Conservation (phyloP, 2,797 vertebrate genomes). For the Lagorchestes hirsutus region DNA sequence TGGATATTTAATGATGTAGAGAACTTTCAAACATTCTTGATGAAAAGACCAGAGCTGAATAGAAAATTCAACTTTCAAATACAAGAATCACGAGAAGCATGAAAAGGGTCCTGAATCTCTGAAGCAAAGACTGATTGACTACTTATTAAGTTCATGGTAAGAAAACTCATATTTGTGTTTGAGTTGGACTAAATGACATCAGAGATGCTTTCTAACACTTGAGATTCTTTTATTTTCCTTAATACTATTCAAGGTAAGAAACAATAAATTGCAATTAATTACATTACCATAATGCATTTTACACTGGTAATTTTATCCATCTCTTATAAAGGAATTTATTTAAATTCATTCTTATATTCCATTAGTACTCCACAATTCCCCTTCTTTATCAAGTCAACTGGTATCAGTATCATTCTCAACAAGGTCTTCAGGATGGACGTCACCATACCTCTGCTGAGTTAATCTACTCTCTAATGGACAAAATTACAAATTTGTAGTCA, state of each 20-base stretch:
- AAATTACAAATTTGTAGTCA: background rate
- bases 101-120: background rate
- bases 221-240: background rate
- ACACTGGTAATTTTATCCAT: background rate
- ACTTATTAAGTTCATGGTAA: too few relatives aligned
- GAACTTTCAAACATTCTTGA: too few relatives aligned
- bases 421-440: background rate
- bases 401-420: background rate
- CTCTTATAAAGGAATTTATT: background rate
- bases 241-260: background rate
- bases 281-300: background rate
- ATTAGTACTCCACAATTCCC: background rate
- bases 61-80: too few relatives aligned
- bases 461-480: background rate
- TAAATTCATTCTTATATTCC: background rate
- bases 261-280: background rate
- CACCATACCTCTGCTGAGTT: background rate
- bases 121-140: background rate
- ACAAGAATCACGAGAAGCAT: too few relatives aligned
- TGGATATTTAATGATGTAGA: too few relatives aligned
- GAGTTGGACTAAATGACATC: background rate
- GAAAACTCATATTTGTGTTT: background rate
- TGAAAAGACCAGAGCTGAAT: too few relatives aligned
- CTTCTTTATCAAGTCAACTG: background rate
- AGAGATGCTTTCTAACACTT: background rate